Evolutionary conservation across 1,140 invertebrate species (phyloP).

Genomic region (Notospermus geniculatus): DNA sequence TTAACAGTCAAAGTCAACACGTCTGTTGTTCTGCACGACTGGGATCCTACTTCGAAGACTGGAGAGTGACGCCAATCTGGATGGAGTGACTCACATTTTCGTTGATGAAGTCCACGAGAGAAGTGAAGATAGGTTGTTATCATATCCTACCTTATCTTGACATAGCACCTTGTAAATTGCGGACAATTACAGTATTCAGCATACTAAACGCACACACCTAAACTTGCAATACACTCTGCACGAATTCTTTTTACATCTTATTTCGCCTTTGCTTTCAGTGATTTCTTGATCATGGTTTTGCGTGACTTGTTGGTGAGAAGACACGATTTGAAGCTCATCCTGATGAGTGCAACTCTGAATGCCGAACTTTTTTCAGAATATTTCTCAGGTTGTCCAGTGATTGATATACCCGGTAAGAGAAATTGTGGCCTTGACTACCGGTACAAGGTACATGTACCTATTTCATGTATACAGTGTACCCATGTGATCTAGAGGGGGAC

Average conservation of each 20-base stretch:
- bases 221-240: not conserved
- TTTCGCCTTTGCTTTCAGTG: slow-evolving; percentile 37
- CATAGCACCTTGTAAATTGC: too few relatives aligned
- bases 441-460: too few relatives aligned
- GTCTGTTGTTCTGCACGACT: slow-evolving; percentile 76
- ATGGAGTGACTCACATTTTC: slow-evolving; percentile 45
- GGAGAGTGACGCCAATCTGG: slow-evolving; percentile 41
- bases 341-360: slow-evolving; percentile 55
- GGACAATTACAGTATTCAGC: too few relatives aligned
- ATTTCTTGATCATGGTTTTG: slow-evolving; percentile 51
- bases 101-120: slow-evolving; percentile 52
- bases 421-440: not conserved
- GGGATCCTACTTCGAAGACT: slow-evolving; percentile 60
- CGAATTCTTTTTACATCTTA: not conserved
- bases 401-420: slow-evolving; percentile 59
- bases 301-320: slow-evolving; percentile 39
- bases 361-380: slow-evolving; percentile 48
- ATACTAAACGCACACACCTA: too few relatives aligned
- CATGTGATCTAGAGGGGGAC: too few relatives aligned
- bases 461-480: too few relatives aligned
- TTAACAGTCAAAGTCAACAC: slow-evolving; percentile 40
- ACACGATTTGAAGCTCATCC: slow-evolving; percentile 45
- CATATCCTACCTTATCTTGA: too few relatives aligned
- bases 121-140: slow-evolving; percentile 62
- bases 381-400: slow-evolving; percentile 69